A percentile compares a stretch with the other conserved stretches of the same genome.
Evolutionary conservation across 2,888 invertebrate species (phyloP).

Genomic region (Antheraea yamamai): DNA sequence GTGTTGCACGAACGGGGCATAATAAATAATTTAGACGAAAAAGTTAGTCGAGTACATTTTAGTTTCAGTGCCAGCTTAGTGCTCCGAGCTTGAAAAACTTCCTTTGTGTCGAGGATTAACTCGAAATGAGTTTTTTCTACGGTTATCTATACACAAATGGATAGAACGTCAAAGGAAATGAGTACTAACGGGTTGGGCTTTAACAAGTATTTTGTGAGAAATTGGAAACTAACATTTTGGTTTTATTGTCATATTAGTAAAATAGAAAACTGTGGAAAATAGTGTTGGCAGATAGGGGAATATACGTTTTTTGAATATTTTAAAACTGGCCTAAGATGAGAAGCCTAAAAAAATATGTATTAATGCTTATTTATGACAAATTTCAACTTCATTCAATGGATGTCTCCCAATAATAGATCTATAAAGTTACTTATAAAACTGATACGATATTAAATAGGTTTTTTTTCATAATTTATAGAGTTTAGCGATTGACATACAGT

Average conservation of each 20-base stretch:
- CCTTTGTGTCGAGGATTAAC: slow-evolving; percentile 25
- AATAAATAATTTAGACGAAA: slow-evolving; percentile 23
- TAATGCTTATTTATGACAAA: neutral
- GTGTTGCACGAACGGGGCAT: slow-evolving; percentile 17
- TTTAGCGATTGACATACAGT: no score
- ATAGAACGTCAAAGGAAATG: slow-evolving; percentile 20
- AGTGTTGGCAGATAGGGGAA: neutral
- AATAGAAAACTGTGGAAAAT: neutral
- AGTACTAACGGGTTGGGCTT: slow-evolving; percentile 18
- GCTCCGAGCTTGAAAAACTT: slow-evolving; percentile 22
- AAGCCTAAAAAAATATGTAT: neutral
- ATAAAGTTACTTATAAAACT: no score
- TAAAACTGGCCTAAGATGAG: neutral
- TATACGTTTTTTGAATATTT: neutral
- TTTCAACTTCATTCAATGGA: no score
- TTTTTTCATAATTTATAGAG: no score
- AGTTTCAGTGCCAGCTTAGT: slow-evolving; percentile 19
- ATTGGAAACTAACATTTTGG: neutral
- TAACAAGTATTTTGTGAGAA: neutral
- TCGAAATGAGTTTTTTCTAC: slow-evolving; percentile 25
- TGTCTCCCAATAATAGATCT: no score
- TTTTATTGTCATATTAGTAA: neutral
- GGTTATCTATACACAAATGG: slow-evolving; percentile 13
- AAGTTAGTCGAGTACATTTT: slow-evolving; percentile 18
- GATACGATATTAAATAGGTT: no score